Evolutionary conservation across 2,888 invertebrate species (phyloP).

Genomic region (Stictocephala bisonia): DNA sequence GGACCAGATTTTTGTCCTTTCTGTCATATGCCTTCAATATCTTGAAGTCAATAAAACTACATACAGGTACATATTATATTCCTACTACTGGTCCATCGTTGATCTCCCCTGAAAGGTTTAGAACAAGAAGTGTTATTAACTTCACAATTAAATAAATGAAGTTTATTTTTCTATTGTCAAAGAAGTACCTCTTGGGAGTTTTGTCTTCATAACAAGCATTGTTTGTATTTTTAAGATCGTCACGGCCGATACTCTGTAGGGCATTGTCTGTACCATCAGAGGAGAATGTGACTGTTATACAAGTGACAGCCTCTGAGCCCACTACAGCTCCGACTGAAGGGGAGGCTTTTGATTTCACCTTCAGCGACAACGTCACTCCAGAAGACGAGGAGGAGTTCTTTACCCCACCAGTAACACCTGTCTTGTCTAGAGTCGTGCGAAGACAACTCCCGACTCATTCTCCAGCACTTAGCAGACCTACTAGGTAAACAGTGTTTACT

Average conservation of each 20-base stretch:
- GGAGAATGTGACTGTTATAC: conserved; percentile 59
- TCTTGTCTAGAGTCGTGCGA: conserved; percentile 33
- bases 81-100: no score
- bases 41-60: no score
- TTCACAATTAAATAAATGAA: no score
- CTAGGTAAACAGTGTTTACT: no score
- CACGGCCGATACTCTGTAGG: conserved; percentile 12
- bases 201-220: no score
- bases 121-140: no score
- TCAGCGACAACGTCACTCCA: conserved; percentile 51
- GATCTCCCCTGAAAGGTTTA: no score
- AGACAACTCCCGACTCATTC: neutral
- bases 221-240: neutral
- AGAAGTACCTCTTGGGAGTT: no score
- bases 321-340: conserved; percentile 28
- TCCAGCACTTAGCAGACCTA: conserved; percentile 3
- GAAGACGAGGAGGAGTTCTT: conserved; percentile 52
- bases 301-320: conserved; percentile 56
- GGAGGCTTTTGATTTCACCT: conserved; percentile 56
- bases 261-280: conserved; percentile 25
- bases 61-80: no score
- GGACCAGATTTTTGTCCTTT: no score
- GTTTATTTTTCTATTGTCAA: no score
- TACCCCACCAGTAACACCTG: conserved; percentile 55
- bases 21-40: no score